phyloP scores from a whole-genome alignment of 2,888 invertebrate species.

The Nasonia oneida region DNA sequence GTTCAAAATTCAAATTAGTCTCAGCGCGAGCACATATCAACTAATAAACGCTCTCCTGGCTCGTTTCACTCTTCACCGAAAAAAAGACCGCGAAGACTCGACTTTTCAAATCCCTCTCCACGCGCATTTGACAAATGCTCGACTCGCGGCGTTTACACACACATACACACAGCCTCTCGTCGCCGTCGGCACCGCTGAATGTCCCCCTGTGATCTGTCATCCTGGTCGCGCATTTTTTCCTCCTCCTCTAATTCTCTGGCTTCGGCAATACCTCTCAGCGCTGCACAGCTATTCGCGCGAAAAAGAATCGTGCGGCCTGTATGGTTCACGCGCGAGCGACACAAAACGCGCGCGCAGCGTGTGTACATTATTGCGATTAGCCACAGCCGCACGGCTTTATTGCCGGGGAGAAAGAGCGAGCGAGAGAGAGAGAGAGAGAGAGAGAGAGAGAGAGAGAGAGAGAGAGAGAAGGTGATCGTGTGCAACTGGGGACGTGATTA shows the following conservation, averaged over 20 bases:
- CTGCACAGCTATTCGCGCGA: neutral
- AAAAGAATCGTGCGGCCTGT: neutral
- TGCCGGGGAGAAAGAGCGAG: constrained; percentile 60
- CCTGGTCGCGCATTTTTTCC: constrained; percentile 60
- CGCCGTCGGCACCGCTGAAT: constrained; percentile 67
- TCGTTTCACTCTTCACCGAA: neutral
- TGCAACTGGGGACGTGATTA: constrained; percentile 73
- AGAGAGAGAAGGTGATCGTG: constrained; percentile 56
- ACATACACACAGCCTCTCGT: neutral
- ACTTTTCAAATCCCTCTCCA: constrained; percentile 36
- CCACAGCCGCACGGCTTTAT: constrained; percentile 72
- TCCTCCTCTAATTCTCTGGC: constrained; percentile 55
- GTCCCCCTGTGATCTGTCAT: constrained; percentile 70
- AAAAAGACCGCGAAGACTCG: constrained; percentile 12
- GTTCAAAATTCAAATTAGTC: constrained; percentile 40
- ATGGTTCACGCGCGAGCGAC: constrained; percentile 64
- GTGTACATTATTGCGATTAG: constrained; percentile 75
- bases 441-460: too few relatives aligned
- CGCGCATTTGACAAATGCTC: constrained; percentile 66
- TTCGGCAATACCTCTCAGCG: neutral
- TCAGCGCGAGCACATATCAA: neutral
- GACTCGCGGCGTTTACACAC: constrained; percentile 54
- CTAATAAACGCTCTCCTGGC: constrained; percentile 4
- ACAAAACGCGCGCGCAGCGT: constrained; percentile 54
- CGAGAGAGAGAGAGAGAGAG: neutral